Percentiles rank a stretch among this genome's conserved stretches.
Conservation (phyloP, 1,140 invertebrate genomes). For the Leptinotarsa defecta region DNA sequence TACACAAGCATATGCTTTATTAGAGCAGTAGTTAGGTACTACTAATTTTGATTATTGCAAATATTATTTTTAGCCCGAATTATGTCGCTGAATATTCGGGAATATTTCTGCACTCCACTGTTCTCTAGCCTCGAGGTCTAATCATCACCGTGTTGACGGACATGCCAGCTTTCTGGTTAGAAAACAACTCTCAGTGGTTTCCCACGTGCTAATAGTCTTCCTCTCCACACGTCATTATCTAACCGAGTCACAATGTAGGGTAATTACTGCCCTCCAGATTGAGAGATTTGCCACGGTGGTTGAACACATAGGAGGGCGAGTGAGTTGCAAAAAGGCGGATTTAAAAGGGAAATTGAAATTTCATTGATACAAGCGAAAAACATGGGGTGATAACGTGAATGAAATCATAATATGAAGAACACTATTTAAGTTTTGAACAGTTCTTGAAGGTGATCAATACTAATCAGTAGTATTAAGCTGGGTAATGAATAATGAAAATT, state of each 20-base stretch:
- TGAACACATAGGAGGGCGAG: not conserved
- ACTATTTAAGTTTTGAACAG: too few species aligned
- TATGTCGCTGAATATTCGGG: not conserved
- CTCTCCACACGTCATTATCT: not conserved
- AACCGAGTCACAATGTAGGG: not conserved
- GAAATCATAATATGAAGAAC: too few species aligned
- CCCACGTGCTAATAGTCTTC: not conserved
- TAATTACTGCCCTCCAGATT: not conserved
- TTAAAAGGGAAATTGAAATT: not conserved
- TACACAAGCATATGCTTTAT: too few species aligned
- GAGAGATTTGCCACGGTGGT: slow-evolving; percentile 1
- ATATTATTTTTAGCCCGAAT: too few species aligned
- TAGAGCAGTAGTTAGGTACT: too few species aligned
- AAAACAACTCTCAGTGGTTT: slow-evolving; percentile 2
- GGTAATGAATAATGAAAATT: too few species aligned
- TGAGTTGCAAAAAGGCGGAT: not conserved
- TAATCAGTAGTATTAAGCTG: too few species aligned
- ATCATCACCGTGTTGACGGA: not conserved
- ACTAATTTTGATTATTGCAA: too few species aligned
- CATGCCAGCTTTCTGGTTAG: slow-evolving; percentile 7
- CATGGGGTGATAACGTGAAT: too few species aligned
- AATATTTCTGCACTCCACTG: not conserved
- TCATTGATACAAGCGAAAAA: too few species aligned
- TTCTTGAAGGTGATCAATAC: too few species aligned
- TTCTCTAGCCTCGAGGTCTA: not conserved